phyloP scores from a whole-genome alignment of 2,113 vertebrate species.

The Narcine bancroftii region DNA sequence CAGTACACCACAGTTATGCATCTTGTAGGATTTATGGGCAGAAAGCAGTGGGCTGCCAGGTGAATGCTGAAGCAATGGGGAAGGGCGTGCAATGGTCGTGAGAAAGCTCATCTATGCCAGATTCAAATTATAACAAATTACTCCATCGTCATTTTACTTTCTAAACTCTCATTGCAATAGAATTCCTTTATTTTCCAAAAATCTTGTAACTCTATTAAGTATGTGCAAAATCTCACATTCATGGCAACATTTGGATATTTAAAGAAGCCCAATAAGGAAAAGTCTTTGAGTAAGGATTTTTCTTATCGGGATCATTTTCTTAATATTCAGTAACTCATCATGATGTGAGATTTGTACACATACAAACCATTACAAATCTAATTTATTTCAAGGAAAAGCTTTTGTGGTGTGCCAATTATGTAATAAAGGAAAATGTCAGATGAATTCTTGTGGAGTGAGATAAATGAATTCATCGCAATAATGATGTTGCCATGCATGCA shows the following conservation, averaged over 20 bases:
- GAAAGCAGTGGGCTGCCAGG: slow-evolving; percentile 18
- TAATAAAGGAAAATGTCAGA: not conserved
- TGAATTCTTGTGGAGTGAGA: not conserved
- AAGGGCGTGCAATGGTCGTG: not conserved
- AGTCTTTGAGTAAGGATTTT: too few relatives aligned
- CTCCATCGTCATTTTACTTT: not conserved
- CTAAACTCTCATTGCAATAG: not conserved
- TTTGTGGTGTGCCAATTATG: not conserved
- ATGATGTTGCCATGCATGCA: not conserved
- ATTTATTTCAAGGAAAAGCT: not conserved
- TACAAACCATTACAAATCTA: not conserved
- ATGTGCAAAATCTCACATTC: too few relatives aligned
- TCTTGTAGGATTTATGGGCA: slow-evolving; percentile 3
- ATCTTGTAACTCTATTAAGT: too few relatives aligned
- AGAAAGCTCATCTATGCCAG: not conserved
- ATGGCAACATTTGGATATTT: too few relatives aligned
- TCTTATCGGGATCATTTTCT: not conserved
- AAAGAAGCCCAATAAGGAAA: too few relatives aligned
- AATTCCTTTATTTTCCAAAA: not conserved
- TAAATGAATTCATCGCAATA: slow-evolving; percentile 8
- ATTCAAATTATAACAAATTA: not conserved
- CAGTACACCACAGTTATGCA: not conserved
- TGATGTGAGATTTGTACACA: not conserved
- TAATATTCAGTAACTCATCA: not conserved
- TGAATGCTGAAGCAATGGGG: not conserved